phyloP scores from a whole-genome alignment of 1,140 invertebrate species.

The Periplaneta americana region DNA sequence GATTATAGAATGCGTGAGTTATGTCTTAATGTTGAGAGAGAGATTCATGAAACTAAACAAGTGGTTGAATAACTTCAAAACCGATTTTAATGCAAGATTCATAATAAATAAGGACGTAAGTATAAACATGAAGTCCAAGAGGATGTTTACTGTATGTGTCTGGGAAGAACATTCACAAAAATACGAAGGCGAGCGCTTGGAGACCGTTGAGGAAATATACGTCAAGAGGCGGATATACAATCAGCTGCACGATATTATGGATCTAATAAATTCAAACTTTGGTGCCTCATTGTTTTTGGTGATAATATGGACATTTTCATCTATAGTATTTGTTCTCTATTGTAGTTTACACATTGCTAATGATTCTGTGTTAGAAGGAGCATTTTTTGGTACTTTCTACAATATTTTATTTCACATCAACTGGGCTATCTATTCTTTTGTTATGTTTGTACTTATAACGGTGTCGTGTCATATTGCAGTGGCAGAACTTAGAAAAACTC shows the following conservation, averaged over 20 bases:
- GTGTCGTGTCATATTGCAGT: neutral
- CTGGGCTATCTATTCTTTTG: neutral
- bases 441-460: neutral
- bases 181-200: neutral
- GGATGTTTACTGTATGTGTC: no score
- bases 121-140: no score
- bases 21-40: no score
- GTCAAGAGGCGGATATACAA: no score
- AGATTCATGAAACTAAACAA: no score
- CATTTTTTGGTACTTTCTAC: neutral
- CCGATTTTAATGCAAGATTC: no score
- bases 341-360: no score
- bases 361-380: no score
- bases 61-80: no score
- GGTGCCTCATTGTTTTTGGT: neutral
- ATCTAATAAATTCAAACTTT: neutral
- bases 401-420: neutral
- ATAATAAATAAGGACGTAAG: no score
- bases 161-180: no score
- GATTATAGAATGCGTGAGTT: no score
- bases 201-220: neutral
- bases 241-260: neutral
- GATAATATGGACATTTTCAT: neutral
- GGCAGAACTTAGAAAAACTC: neutral
- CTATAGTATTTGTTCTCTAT: neutral